A percentile compares a stretch with the other conserved stretches of the same genome.
phyloP scores from a whole-genome alignment of 2,888 invertebrate genomes.

The Capitulum mitella region DNA sequence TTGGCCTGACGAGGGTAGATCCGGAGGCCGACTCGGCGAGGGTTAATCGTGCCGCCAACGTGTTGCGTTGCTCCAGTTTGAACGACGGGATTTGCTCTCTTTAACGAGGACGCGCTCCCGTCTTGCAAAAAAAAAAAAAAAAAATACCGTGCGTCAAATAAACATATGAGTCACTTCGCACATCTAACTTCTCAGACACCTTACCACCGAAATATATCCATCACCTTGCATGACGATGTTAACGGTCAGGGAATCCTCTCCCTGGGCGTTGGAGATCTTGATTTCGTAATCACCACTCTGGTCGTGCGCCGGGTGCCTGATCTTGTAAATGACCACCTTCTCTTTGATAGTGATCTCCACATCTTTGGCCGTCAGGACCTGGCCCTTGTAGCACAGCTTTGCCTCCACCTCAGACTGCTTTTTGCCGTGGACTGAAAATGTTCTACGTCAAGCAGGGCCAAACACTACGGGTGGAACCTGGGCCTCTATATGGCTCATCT shows the following conservation, averaged over 20 bases:
- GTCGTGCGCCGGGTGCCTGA: constrained; percentile 81
- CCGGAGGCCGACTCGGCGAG: too few relatives aligned
- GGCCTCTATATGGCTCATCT: too few relatives aligned
- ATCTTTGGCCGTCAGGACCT: constrained; percentile 76
- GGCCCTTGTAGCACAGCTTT: constrained; percentile 83
- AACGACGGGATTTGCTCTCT: too few relatives aligned
- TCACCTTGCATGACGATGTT: constrained; percentile 72
- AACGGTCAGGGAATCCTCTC: constrained; percentile 77
- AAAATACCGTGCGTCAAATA: too few relatives aligned
- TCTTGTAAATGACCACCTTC: constrained; percentile 80
- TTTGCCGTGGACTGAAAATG: constrained; percentile 68
- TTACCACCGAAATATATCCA: too few relatives aligned
- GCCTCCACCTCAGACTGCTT: constrained; percentile 82
- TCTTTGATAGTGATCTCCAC: constrained; percentile 85
- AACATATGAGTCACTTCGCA: too few relatives aligned
- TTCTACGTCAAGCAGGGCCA: constrained; percentile 24
- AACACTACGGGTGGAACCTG: not conserved
- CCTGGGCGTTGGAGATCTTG: constrained; percentile 85
- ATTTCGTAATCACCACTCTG: constrained; percentile 88
- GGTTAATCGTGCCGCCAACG: too few relatives aligned
- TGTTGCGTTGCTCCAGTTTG: too few relatives aligned
- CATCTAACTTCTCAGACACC: too few relatives aligned
- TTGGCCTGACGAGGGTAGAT: too few relatives aligned
- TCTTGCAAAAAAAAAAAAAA: too few relatives aligned
- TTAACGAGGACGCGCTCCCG: too few relatives aligned